These are phyloP conservation scores for Peromyscus maniculatus DNA, from an alignment of 2,113 vertebrate genomes.

Conservation along the genomic window DNA sequence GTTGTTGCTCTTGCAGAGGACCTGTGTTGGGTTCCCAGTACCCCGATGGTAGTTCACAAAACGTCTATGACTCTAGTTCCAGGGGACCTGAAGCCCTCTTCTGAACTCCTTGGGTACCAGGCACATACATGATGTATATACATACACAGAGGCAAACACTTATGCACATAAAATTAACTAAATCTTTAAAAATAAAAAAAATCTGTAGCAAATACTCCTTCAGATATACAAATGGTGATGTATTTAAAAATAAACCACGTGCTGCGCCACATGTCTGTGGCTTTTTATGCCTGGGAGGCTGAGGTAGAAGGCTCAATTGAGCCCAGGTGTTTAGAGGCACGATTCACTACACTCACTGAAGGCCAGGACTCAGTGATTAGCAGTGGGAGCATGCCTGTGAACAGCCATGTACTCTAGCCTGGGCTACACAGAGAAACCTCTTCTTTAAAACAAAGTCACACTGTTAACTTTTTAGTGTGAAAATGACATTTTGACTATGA, in stretches of 20 bases:
- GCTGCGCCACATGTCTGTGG: background rate
- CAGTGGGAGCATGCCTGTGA: background rate
- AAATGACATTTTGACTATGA: constrained; percentile 25
- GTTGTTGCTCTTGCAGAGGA: background rate
- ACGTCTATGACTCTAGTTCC: background rate
- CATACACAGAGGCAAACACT: background rate
- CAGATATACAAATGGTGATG: constrained; percentile 12
- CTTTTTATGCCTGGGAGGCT: background rate
- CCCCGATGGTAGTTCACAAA: background rate
- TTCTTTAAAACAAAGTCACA: background rate
- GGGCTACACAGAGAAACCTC: background rate
- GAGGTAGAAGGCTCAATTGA: background rate
- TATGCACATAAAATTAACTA: background rate
- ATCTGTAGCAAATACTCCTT: background rate
- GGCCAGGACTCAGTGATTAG: background rate
- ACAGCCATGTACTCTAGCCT: background rate
- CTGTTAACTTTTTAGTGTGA: constrained; percentile 24
- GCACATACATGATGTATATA: background rate
- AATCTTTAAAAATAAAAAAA: background rate
- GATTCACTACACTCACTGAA: background rate
- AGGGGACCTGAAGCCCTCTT: background rate
- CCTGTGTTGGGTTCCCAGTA: background rate
- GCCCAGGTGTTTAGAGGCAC: background rate
- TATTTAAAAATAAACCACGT: background rate
- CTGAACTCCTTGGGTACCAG: background rate